A percentile compares a stretch with the other conserved stretches of the same genome.
These are phyloP conservation scores for Coptodon rendalli DNA, from an alignment of 2,113 vertebrate species.

Conservation along the genomic window DNA sequence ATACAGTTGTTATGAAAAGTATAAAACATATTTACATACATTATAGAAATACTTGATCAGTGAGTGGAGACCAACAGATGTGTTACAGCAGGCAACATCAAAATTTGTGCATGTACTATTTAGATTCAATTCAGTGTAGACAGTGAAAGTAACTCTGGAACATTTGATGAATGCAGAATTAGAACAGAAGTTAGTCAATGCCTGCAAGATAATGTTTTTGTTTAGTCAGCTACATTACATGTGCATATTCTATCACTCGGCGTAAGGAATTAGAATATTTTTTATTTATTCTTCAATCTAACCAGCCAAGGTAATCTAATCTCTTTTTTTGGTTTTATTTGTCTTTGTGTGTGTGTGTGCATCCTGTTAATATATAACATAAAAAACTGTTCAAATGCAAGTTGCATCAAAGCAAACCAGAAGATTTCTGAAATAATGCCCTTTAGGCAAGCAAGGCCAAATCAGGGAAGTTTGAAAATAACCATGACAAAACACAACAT, in stretches of 20 bases:
- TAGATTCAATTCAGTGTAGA: background rate
- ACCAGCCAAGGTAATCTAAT: background rate
- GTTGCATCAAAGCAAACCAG: background rate
- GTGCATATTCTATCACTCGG: background rate
- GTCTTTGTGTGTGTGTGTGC: background rate
- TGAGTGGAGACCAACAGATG: background rate
- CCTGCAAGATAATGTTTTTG: background rate
- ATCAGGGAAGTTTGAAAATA: background rate
- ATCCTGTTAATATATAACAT: background rate
- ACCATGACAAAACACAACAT: background rate
- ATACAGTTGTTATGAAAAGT: background rate
- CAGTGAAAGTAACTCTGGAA: background rate
- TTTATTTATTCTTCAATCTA: background rate
- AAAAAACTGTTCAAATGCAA: background rate
- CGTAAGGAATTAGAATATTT: background rate
- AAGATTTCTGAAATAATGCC: background rate
- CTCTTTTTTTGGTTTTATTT: background rate
- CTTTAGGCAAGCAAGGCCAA: background rate
- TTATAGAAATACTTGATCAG: background rate
- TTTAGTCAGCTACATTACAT: background rate
- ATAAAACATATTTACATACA: background rate
- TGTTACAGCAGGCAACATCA: background rate
- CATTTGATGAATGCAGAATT: background rate
- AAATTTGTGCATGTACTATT: background rate
- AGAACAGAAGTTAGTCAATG: background rate